Evolutionary conservation across 2,888 invertebrate genomes (phyloP), one percentile per base, ranked within the genome.

Genomic region (Augiades crinisus): DNA sequence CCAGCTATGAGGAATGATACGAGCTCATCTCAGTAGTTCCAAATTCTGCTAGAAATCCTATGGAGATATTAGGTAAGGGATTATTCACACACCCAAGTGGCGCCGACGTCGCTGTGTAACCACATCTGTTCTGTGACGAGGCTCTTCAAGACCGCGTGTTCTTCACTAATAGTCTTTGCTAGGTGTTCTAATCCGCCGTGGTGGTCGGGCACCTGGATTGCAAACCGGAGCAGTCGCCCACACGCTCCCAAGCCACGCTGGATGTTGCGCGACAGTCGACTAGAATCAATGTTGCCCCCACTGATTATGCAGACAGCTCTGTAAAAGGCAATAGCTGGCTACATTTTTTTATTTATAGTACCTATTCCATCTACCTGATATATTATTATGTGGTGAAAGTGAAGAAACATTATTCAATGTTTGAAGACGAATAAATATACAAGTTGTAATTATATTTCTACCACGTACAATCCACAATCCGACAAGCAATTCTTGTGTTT

Each of bases 271-370:
- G 95, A 93, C 43, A 96, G 80, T 0, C 95, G 93, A 0, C 95
- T 94, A 0, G 94, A 94, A 71, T 96, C 96, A 33, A 96, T 94
- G 81, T 95, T 96, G 38, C 96, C 96, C 5, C 94, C 93, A 73
- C 94, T 95, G 41, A 96, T 78, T n/a, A 94, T 90, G 59, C 95
- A 90, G 5, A 95, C 95, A 19, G 94, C 93, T 16, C 41, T 44
- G 36, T 5, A n/a, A 40, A 22, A 10, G 24, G 2, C 2, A 24
- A 1, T 2, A 6, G 22, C 22, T 3, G 7, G 7, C 7, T 5
- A 22, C 22, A 2, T 22, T 5, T 22, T 6, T 22, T 5, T 5
- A 5, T 5, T 2, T 2, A 22, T n/a, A n/a, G n/a, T n/a, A n/a
- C n/a, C n/a, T n/a, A n/a, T n/a, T n/a, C n/a, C n/a, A n/a, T n/a